Evolutionary conservation across 1,140 invertebrate species (phyloP), one percentile per base, ranked within the genome.

Genomic region (Plodia interpunctella): DNA sequence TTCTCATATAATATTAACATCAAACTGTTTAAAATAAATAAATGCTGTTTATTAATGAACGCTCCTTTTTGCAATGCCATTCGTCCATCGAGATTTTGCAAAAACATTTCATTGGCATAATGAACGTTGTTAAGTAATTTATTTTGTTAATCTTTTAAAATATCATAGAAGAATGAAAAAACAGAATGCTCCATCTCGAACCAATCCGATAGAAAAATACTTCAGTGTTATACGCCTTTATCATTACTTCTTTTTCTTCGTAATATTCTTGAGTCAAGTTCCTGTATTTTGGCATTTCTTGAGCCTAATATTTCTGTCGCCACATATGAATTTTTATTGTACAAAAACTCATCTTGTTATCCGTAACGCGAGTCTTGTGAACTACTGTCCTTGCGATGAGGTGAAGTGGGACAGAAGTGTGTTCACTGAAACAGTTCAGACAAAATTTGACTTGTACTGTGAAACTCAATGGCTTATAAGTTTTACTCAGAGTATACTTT

Each of bases 151-250:
- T 44, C 13, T 44, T 35, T 35, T 35, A 13, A 2, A 35, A 1
- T 35, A 11, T 11, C 10, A 9, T 15, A 15, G 15, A 44, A n/a
- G 38, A 66, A 44, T 51, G 17, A 63, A 65, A 59, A 62, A 59
- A 58, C 44, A 53, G 4, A 65, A 65, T 54, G 25, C 49, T 59
- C 68, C 10, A 2, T 10, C 13, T 2, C 9, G 13, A 62, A 62
- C 32, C 2, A 75, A 81, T 70, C 83, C 80, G 13, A 71, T 83
- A n/a, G 83, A 83, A 56, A 78, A 74, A 69, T 67, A 80, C 54
- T 80, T 84, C 18, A 63, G 67, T 52, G 50, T 50, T 3, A 56
- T 79, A n/a, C 65, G 70, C 0, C 60, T 60, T n/a, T 86, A 83
- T 21, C 83, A 86, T 25, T 76, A 74, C 21, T 86, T 70, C 15